Conservation (phyloP, 2,888 invertebrate genomes). For the Papilio protenor region DNA sequence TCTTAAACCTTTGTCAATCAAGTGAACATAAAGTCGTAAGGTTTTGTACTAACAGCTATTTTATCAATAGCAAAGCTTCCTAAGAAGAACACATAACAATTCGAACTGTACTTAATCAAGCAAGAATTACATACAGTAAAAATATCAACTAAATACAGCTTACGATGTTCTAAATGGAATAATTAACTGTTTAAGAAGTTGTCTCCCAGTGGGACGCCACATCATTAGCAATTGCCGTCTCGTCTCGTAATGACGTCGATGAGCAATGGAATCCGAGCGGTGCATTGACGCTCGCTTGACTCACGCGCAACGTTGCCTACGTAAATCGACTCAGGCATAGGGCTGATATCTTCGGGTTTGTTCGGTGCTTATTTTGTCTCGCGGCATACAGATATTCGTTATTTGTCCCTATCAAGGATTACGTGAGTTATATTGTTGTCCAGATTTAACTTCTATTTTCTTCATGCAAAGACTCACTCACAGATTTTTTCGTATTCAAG, state of each 20-base stretch:
- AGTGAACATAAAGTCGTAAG: no score
- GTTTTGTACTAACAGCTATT: no score
- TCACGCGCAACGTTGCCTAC: slow-evolving; percentile 19
- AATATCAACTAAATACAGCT: no score
- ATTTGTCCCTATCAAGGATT: background rate
- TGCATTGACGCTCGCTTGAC: slow-evolving; percentile 37
- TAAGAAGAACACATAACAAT: no score
- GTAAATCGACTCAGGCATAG: slow-evolving; percentile 6
- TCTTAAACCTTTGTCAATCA: no score
- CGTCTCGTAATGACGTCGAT: slow-evolving; percentile 39
- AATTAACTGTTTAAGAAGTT: slow-evolving; percentile 8
- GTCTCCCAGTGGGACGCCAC: slow-evolving; percentile 3
- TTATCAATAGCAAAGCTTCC: no score
- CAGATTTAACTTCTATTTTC: background rate
- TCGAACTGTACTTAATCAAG: no score
- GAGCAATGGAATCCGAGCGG: slow-evolving; percentile 29
- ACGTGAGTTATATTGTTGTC: background rate
- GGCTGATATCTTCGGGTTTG: slow-evolving; percentile 3
- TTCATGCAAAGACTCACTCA: background rate
- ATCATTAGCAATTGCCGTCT: slow-evolving; percentile 37
- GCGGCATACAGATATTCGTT: background rate
- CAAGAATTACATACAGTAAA: no score
- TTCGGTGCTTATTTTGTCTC: background rate
- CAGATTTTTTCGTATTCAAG: background rate
- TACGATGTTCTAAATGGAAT: background rate